phyloP scores from a whole-genome alignment of 1,140 invertebrate genomes.

The Dendroctonus ponderosae region DNA sequence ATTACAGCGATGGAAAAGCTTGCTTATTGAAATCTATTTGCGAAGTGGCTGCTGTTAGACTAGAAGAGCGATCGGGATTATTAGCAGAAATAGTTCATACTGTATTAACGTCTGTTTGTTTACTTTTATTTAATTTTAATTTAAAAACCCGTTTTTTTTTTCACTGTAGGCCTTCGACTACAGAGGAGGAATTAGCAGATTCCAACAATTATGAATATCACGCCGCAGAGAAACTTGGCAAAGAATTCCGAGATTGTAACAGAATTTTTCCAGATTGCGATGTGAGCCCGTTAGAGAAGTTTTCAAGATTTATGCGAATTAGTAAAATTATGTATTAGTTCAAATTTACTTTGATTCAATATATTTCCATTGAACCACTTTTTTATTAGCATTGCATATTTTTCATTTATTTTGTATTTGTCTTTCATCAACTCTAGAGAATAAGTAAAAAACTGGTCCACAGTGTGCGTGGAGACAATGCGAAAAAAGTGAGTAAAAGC shows the following conservation, averaged over 20 bases:
- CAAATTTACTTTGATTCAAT: not conserved
- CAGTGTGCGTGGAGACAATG: not conserved
- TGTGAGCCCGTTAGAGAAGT: slow-evolving; percentile 55
- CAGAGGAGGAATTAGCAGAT: slow-evolving; percentile 58
- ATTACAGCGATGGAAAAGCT: slow-evolving; percentile 49
- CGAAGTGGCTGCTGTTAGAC: slow-evolving; percentile 42
- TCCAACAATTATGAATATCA: slow-evolving; percentile 68
- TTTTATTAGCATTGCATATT: not conserved
- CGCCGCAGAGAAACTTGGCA: slow-evolving; percentile 64
- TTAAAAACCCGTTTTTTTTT: not conserved
- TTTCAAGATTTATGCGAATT: slow-evolving; percentile 34
- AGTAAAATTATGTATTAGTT: not conserved
- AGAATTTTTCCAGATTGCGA: slow-evolving; percentile 63
- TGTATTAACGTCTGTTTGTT: slow-evolving; percentile 52
- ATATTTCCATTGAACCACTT: not conserved
- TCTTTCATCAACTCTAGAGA: not conserved
- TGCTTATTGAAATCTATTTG: slow-evolving; percentile 59
- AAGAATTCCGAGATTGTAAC: slow-evolving; percentile 56
- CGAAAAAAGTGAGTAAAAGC: not conserved
- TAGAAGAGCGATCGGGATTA: slow-evolving; percentile 48
- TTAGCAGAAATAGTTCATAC: slow-evolving; percentile 55
- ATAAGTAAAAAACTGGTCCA: not conserved
- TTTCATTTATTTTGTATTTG: not conserved
- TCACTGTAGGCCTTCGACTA: slow-evolving; percentile 61
- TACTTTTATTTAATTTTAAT: not conserved